Evolutionary conservation across 1,140 invertebrate genomes (phyloP).

Genomic region (Listronotus oregonensis): DNA sequence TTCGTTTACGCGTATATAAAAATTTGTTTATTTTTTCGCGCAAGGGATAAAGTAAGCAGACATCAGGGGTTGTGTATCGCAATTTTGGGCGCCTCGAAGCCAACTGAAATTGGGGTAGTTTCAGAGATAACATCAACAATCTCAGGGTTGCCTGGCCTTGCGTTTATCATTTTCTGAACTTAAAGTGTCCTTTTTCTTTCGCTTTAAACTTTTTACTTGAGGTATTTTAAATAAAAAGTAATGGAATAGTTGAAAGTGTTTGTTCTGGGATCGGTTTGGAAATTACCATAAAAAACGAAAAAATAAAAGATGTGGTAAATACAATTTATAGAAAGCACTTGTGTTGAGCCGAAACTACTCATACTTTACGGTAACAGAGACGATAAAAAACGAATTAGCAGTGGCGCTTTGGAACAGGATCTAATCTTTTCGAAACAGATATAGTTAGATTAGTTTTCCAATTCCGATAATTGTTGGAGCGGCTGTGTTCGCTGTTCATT

Average conservation of each 20-base stretch:
- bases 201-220: constrained; percentile 30
- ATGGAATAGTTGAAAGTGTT: not conserved
- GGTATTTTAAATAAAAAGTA: constrained; percentile 11
- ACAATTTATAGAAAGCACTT: no score
- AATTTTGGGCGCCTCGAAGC: constrained; percentile 47
- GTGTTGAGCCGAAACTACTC: no score
- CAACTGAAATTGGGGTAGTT: constrained; percentile 46
- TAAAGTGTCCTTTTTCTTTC: constrained; percentile 39
- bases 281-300: no score
- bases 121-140: constrained; percentile 55
- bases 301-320: no score
- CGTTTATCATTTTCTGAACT: constrained; percentile 53
- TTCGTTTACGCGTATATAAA: constrained; percentile 42
- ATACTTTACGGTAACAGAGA: no score
- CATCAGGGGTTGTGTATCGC: constrained; percentile 49
- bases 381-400: no score
- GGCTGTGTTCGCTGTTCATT: no score
- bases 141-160: constrained; percentile 46
- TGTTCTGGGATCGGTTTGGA: no score
- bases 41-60: constrained; percentile 45
- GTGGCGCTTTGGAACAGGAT: no score
- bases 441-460: no score
- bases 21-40: constrained; percentile 50
- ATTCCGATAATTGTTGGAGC: no score
- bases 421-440: no score